phyloP scores from a whole-genome alignment of 2,113 vertebrate species.

The Ctenomys sociabilis region DNA sequence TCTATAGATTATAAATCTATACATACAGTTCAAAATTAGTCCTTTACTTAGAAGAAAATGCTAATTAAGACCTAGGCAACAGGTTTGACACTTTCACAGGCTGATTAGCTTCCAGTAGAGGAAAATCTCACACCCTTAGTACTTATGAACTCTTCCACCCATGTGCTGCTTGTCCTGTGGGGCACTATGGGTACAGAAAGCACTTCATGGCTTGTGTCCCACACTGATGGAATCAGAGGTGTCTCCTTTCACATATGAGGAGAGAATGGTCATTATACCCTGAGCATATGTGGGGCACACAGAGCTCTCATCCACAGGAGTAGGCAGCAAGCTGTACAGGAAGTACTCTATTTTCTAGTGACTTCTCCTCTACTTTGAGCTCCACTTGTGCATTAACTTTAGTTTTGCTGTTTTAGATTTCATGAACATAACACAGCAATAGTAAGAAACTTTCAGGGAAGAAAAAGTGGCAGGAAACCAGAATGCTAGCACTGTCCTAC shows the following conservation, averaged over 20 bases:
- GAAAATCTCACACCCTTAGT: slow-evolving; percentile 3
- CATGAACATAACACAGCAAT: slow-evolving; percentile 71
- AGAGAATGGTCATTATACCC: neutral
- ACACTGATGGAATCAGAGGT: neutral
- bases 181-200: neutral
- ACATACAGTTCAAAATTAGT: slow-evolving; percentile 77
- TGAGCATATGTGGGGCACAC: neutral
- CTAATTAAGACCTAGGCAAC: slow-evolving; percentile 74
- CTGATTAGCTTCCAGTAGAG: slow-evolving; percentile 68
- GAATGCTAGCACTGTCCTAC: slow-evolving; percentile 37
- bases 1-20: slow-evolving; percentile 83
- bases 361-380: slow-evolving; percentile 22
- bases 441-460: slow-evolving; percentile 23
- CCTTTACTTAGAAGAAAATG: slow-evolving; percentile 73
- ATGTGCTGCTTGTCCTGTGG: neutral
- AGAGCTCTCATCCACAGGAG: neutral
- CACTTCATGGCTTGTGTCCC: neutral
- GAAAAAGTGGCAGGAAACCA: slow-evolving; percentile 56
- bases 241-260: neutral
- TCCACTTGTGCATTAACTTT: slow-evolving; percentile 22
- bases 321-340: neutral
- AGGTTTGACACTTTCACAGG: slow-evolving; percentile 59
- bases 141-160: neutral
- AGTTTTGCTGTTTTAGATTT: slow-evolving; percentile 56
- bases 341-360: neutral